Base-by-base conservation (phyloP, 2,797 vertebrate species). In the Alfaro cultratus region DNA sequence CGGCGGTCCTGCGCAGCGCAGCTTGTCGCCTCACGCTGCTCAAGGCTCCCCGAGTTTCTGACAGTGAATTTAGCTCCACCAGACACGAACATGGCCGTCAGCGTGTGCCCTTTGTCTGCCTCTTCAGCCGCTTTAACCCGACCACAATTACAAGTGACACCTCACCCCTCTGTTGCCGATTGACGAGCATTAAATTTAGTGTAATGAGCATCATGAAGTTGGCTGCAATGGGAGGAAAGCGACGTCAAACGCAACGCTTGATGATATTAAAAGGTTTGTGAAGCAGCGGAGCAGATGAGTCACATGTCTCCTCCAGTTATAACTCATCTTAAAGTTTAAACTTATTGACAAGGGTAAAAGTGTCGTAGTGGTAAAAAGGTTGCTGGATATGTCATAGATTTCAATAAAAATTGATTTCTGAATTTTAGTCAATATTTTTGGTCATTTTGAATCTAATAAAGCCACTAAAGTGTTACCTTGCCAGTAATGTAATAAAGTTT, bases 21-120 rank as follows among this genome's bases (percentile, higher is more conserved):
- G 86, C 53, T 5, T 86, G 76, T 26, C 55, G 87, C 2, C 71
- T 82, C 47, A 5, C 68, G 2, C 16, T 57, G n/a, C 90, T 95
- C 31, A 94, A 92, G 86, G 86, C 93, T 41, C 90, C 55, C 55
- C 12, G n/a, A 57, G 55, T 57, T 57, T 15, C 94, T 0, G 93
- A 95, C 85, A 41, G 36, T 26, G 39, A 41, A n/a, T 70, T 18
- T 43, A 70, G 39, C 67, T 16, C 13, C 67, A 45, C 21, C 55
- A 57, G 55, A 57, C 55, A 57, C n/a, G 11, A 29, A 57, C 55
- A 57, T 57, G 55, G 55, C 55, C 55, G 12, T 29, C 55, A 57
- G 55, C 26, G n/a, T 57, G 55, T 29, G 15, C 55, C 55, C 55
- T 57, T 57, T 57, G n/a, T 57, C 55, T 29, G 55, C 55, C 55